Conservation (phyloP, 1,140 invertebrate species). For the Phymorhynchus buccinoides region DNA sequence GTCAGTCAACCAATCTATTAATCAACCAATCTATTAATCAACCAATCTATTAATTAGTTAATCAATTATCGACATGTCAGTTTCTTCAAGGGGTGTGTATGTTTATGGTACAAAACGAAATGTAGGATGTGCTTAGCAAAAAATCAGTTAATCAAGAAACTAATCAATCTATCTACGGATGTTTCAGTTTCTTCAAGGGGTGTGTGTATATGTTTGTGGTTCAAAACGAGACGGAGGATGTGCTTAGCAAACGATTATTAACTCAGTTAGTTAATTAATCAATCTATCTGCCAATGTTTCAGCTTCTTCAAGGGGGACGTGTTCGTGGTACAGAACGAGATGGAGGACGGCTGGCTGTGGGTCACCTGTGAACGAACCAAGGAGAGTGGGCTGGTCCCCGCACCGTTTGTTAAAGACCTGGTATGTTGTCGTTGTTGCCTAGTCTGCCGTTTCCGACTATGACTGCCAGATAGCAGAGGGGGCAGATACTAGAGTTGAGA, state of each 20-base stretch:
- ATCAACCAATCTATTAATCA: too few relatives aligned
- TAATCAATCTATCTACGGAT: neutral
- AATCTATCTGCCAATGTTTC: conserved; percentile 42
- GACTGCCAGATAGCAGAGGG: too few relatives aligned
- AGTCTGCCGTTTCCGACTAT: too few relatives aligned
- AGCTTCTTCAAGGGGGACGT: conserved; percentile 98
- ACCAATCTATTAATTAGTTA: too few relatives aligned
- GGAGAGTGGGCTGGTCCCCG: conserved; percentile 96
- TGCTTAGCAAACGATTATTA: too few relatives aligned
- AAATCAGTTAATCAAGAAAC: neutral
- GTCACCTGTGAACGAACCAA: conserved; percentile 95
- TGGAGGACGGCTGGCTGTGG: conserved; percentile 98
- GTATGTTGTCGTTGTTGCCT: conserved; percentile 52
- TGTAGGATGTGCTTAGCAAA: too few relatives aligned
- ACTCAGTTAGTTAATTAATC: too few relatives aligned
- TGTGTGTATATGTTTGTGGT: neutral
- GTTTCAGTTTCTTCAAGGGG: conserved; percentile 29
- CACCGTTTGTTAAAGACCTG: conserved; percentile 93
- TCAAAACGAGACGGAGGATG: too few relatives aligned
- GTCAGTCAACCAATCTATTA: too few relatives aligned
- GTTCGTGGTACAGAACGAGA: conserved; percentile 97
- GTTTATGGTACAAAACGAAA: neutral
- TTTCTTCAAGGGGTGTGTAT: neutral
- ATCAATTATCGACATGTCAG: too few relatives aligned
- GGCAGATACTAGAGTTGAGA: too few relatives aligned